Percentiles rank a stretch among this genome's conserved stretches.
Conservation (phyloP, 2,888 invertebrate genomes). For the Dryomyza anilis region DNA sequence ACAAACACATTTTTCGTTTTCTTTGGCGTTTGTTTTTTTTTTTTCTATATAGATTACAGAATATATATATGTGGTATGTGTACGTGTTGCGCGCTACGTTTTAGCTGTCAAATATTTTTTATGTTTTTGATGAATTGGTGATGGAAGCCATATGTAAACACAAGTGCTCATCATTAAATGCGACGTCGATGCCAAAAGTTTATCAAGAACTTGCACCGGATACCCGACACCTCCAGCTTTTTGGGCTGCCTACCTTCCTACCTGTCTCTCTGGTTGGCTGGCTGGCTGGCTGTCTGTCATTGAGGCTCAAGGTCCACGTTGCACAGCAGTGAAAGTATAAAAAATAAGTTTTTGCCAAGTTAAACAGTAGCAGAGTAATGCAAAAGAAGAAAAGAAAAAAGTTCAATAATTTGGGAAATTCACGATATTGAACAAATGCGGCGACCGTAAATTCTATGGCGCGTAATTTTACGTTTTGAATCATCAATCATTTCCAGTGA, state of each 20-base stretch:
- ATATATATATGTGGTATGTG: too few species aligned
- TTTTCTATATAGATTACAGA: constrained; percentile 24
- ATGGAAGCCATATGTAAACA: constrained; percentile 50
- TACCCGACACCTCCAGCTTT: not conserved
- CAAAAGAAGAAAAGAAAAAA: not conserved
- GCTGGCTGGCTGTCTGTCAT: not conserved
- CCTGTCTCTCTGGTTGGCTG: too few species aligned
- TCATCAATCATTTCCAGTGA: constrained; percentile 52
- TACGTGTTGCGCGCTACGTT: not conserved
- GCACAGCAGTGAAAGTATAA: not conserved
- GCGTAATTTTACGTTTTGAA: constrained; percentile 18
- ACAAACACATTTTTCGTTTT: not conserved
- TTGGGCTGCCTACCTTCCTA: not conserved
- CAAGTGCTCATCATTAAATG: constrained; percentile 19
- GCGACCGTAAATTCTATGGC: not conserved
- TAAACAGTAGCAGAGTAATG: not conserved
- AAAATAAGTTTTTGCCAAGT: not conserved
- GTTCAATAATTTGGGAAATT: not conserved
- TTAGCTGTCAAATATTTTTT: constrained; percentile 45
- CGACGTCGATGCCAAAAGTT: not conserved
- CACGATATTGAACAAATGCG: too few species aligned
- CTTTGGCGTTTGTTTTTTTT: not conserved
- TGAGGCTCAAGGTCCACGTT: not conserved
- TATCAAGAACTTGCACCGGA: not conserved
- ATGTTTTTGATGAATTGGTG: constrained; percentile 52